Conservation (phyloP, 2,888 invertebrate species). For the Agrotis exclamationis region DNA sequence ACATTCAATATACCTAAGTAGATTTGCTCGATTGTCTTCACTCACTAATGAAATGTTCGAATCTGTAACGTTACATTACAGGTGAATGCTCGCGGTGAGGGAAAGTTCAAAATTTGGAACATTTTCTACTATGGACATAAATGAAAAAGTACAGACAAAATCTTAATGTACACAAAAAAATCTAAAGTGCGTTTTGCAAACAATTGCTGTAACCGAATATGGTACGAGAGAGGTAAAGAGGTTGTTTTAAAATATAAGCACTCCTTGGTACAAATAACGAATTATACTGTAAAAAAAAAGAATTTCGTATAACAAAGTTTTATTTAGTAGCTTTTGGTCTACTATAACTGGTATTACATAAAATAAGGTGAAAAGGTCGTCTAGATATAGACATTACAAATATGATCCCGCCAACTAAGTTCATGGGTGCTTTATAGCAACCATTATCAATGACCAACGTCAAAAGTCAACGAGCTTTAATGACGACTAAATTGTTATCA, state of each 20-base stretch:
- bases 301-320: not conserved
- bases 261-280: not conserved
- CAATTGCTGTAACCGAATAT: not conserved
- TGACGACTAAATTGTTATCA: slow-evolving; percentile 58
- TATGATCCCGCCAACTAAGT: slow-evolving; percentile 53
- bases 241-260: no score
- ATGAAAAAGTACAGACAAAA: not conserved
- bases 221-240: no score
- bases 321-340: not conserved
- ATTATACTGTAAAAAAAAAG: not conserved
- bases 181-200: not conserved
- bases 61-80: no score
- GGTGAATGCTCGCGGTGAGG: no score
- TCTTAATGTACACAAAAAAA: no score
- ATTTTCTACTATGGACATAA: not conserved
- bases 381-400: slow-evolving; percentile 50
- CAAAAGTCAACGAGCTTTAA: slow-evolving; percentile 56
- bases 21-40: no score
- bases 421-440: slow-evolving; percentile 38
- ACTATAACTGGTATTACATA: not conserved
- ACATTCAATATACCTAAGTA: no score
- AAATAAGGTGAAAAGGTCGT: slow-evolving; percentile 8
- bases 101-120: not conserved
- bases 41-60: no score
- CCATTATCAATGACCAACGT: slow-evolving; percentile 65